Percentiles rank a stretch among this genome's conserved stretches.
These are phyloP conservation scores for Elgaria multicarinata DNA, from an alignment of 2,113 vertebrate genomes.

Conservation along the genomic window DNA sequence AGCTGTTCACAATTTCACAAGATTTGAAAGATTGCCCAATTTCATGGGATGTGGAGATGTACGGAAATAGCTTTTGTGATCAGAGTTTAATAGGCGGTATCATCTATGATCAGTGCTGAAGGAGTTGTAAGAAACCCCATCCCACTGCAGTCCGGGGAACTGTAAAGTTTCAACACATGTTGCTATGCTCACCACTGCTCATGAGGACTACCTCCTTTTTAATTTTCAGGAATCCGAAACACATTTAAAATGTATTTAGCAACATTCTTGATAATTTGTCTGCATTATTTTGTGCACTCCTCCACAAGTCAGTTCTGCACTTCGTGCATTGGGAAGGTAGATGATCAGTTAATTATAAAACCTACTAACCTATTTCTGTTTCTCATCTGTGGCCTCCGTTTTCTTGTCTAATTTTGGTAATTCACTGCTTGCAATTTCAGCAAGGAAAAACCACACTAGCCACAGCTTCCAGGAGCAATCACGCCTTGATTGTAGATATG, in stretches of 20 bases:
- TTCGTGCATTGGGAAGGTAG: neutral
- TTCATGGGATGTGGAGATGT: neutral
- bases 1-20: neutral
- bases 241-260: too few species aligned
- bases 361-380: neutral
- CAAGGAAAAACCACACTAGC: constrained; percentile 87
- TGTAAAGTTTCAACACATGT: too few species aligned
- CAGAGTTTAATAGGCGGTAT: neutral
- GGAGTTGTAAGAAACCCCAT: neutral
- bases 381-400: neutral
- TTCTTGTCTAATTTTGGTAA: neutral
- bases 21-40: neutral
- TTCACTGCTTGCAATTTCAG: constrained; percentile 70
- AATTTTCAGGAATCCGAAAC: neutral
- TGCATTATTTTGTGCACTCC: neutral
- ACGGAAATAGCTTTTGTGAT: neutral
- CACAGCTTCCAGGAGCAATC: constrained; percentile 85
- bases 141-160: neutral
- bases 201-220: neutral
- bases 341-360: neutral
- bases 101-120: neutral
- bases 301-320: neutral
- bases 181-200: neutral
- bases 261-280: too few species aligned
- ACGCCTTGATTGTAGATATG: constrained; percentile 89